A percentile compares a stretch with the other conserved stretches of the same genome.
These are phyloP conservation scores for Hippopotamyrus pictus DNA, from an alignment of 2,797 vertebrate species.

Conservation along the genomic window DNA sequence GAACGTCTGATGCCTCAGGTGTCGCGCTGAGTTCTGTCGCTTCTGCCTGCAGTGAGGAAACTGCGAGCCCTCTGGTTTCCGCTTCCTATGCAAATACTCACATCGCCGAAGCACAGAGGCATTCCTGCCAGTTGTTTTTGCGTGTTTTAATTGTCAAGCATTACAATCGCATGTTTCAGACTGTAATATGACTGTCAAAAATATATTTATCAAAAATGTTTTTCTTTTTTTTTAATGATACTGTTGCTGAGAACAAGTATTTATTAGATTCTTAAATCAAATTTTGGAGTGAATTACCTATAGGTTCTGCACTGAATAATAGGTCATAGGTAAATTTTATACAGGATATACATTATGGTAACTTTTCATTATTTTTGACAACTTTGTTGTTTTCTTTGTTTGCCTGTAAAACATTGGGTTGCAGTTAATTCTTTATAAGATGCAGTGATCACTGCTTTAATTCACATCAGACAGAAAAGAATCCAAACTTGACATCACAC, in stretches of 20 bases:
- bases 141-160: not conserved
- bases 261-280: not conserved
- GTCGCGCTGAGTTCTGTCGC: conserved; percentile 6
- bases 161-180: not conserved
- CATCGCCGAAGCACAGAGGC: not conserved
- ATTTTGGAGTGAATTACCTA: not conserved
- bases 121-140: not conserved
- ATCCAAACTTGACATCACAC: not conserved
- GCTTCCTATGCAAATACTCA: not conserved
- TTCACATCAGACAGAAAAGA: not conserved
- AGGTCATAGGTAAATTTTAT: not conserved
- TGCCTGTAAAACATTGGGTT: conserved; percentile 25
- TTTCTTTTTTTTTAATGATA: not conserved
- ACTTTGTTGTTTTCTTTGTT: conserved; percentile 20
- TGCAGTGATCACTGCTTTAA: not conserved
- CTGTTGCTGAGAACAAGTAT: not conserved
- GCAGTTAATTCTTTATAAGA: conserved; percentile 26
- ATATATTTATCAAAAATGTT: not conserved
- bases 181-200: not conserved
- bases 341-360: not conserved
- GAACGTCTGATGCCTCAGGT: conserved; percentile 29
- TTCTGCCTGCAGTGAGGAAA: not conserved
- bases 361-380: conserved; percentile 25
- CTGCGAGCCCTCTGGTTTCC: not conserved
- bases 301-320: not conserved